Percentiles rank a stretch among this genome's conserved stretches.
These are phyloP conservation scores for Ennomos fuscantarius DNA, from an alignment of 2,888 invertebrate species.

Conservation along the genomic window DNA sequence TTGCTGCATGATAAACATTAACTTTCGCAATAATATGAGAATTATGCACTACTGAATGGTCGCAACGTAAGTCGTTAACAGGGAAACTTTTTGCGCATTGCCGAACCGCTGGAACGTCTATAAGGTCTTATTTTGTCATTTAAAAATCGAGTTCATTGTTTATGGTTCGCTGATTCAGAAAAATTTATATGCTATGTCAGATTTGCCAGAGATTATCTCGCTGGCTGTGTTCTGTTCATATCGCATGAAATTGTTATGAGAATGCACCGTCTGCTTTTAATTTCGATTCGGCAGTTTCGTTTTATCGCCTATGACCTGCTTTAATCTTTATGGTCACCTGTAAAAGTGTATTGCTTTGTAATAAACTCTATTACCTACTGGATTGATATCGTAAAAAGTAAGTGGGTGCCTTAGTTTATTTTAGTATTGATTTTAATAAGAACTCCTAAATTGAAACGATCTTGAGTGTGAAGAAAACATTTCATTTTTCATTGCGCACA, in stretches of 20 bases:
- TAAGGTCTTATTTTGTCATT: slow-evolving; percentile 44
- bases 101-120: slow-evolving; percentile 39
- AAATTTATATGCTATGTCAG: slow-evolving; percentile 52
- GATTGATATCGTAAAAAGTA: slow-evolving; percentile 30
- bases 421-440: slow-evolving; percentile 8
- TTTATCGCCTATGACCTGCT: slow-evolving; percentile 34
- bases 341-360: slow-evolving; percentile 40
- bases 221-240: slow-evolving; percentile 45
- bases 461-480: no score
- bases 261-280: slow-evolving; percentile 46
- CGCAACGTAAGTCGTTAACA: slow-evolving; percentile 57
- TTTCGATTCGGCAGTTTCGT: slow-evolving; percentile 42
- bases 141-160: slow-evolving; percentile 46
- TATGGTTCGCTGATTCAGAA: slow-evolving; percentile 46
- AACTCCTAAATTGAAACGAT: no score
- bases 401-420: slow-evolving; percentile 15
- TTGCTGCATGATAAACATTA: slow-evolving; percentile 47
- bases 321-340: slow-evolving; percentile 39
- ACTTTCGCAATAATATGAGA: slow-evolving; percentile 54
- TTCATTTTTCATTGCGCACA: no score
- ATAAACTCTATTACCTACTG: slow-evolving; percentile 34
- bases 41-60: slow-evolving; percentile 57
- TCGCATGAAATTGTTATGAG: slow-evolving; percentile 55
- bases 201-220: slow-evolving; percentile 52
- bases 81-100: slow-evolving; percentile 65